Percentiles rank a stretch among this genome's conserved stretches.
phyloP scores from a whole-genome alignment of 2,113 vertebrate species.

The Etheostoma cragini region DNA sequence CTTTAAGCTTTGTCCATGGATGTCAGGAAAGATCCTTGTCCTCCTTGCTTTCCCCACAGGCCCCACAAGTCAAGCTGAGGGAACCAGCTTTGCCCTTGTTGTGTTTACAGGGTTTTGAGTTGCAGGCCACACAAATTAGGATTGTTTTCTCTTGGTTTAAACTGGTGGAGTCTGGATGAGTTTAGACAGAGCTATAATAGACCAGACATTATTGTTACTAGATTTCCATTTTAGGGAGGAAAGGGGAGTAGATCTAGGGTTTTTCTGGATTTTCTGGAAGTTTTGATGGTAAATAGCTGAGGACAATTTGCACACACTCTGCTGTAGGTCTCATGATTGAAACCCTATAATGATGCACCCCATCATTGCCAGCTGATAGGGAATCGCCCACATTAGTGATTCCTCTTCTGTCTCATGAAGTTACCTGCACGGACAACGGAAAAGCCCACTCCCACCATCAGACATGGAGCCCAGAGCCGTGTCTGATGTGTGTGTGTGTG shows the following conservation, averaged over 20 bases:
- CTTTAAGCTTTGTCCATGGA: not conserved
- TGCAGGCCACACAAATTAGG: not conserved
- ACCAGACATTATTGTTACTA: not conserved
- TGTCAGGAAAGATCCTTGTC: not conserved
- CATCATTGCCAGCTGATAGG: constrained; percentile 6
- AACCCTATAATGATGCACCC: constrained; percentile 16
- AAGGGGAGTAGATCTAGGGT: not conserved
- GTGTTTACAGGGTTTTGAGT: constrained; percentile 10
- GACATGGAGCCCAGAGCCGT: constrained; percentile 54
- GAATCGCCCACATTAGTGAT: constrained; percentile 15
- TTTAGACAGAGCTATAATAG: constrained; percentile 3
- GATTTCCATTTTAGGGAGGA: too few relatives aligned
- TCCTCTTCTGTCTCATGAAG: constrained; percentile 54
- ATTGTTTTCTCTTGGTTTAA: constrained; percentile 15
- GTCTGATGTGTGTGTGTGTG: constrained; percentile 51
- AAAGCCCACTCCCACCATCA: constrained; percentile 40
- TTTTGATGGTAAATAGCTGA: not conserved
- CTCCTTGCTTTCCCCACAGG: not conserved
- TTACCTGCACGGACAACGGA: constrained; percentile 52
- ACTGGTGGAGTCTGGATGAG: not conserved
- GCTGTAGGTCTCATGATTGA: too few relatives aligned
- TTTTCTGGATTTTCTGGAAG: not conserved
- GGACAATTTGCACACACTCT: not conserved
- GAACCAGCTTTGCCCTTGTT: not conserved
- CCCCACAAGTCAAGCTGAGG: not conserved